phyloP scores from a whole-genome alignment of 2,888 invertebrate genomes.

The Diplazon laetatorius region DNA sequence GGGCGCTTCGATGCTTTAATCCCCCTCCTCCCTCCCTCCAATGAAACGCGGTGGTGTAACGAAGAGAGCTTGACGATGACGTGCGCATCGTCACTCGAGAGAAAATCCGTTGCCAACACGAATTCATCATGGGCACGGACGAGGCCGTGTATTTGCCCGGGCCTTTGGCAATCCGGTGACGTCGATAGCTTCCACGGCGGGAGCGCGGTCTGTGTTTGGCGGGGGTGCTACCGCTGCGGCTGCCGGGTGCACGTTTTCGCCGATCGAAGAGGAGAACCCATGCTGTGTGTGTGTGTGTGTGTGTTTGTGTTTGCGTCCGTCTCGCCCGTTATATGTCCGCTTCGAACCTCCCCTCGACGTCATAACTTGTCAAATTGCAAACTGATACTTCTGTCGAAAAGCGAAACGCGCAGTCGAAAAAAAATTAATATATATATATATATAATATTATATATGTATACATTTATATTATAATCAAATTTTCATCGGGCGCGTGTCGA shows the following conservation, averaged over 20 bases:
- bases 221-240: background rate
- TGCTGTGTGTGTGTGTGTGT: background rate
- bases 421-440: constrained; percentile 13
- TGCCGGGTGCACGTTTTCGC: constrained; percentile 8
- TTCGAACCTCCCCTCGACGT: background rate
- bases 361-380: constrained; percentile 16
- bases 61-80: constrained; percentile 5
- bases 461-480: too few relatives aligned
- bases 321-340: constrained; percentile 8
- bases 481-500: too few relatives aligned
- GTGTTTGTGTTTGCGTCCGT: background rate
- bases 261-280: constrained; percentile 1
- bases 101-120: background rate
- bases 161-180: constrained; percentile 22
- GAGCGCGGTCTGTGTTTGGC: background rate
- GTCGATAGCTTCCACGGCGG: constrained; percentile 26
- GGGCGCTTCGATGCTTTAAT: too few relatives aligned
- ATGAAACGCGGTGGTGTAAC: too few relatives aligned
- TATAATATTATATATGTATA: too few relatives aligned
- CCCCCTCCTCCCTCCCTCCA: too few relatives aligned
- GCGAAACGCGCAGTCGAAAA: constrained; percentile 14
- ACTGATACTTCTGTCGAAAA: constrained; percentile 17
- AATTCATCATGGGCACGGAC: constrained; percentile 3
- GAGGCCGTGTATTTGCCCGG: constrained; percentile 30
- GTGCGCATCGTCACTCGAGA: constrained; percentile 7